Base-by-base conservation (phyloP, 37 sponge, comb jelly and placozoan genomes). In the Cladorhizidae sp. region DNA sequence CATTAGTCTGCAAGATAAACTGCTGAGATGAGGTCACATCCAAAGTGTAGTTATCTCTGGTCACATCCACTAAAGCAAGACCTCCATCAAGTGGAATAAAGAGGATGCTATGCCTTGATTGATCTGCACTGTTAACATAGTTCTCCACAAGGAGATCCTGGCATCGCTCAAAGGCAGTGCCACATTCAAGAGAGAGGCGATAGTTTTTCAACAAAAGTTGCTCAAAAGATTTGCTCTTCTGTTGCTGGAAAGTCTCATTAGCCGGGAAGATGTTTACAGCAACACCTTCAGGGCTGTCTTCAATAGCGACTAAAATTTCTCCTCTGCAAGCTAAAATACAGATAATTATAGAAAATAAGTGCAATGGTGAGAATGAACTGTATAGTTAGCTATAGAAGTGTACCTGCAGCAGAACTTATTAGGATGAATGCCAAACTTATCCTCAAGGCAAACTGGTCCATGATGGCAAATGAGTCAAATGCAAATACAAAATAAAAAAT, bases 91-190 rank as follows among this genome's bases (percentile, higher is more conserved):
- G 62, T 17, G 62, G 62, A 6, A 61, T 61, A 17, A 61, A 61
- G 25, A 61, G 20, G 25, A 61, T 21, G 62, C 62, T 22, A 17
- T 61, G 62, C n/a, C n/a, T n/a, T n/a, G n/a, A n/a, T 28, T 61
- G 62, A 8, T 7, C 7, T 22, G 20, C 62, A 61, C 25, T 61
- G 62, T 23, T 61, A 17, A n/a, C 6, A 61, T 26, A 61, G 20
- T 23, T 61, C n/a, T 61, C 62, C 62, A 61, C 62, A 6, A 61
- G 25, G 62, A 61, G 62, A 28, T 61, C 25, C 25, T 61, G 62
- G 62, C 62, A 61, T 11, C 25, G 62, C 26, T 7, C 11, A 17
- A n/a, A 61, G 22, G 20, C 25, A n/a, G 7, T 7, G 25, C 62
- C 22, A n/a, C n/a, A n/a, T n/a, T n/a, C n/a, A n/a, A n/a, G n/a